Evolutionary conservation across 2,888 invertebrate species (phyloP).

Genomic region (Orthonevra nobilis): DNA sequence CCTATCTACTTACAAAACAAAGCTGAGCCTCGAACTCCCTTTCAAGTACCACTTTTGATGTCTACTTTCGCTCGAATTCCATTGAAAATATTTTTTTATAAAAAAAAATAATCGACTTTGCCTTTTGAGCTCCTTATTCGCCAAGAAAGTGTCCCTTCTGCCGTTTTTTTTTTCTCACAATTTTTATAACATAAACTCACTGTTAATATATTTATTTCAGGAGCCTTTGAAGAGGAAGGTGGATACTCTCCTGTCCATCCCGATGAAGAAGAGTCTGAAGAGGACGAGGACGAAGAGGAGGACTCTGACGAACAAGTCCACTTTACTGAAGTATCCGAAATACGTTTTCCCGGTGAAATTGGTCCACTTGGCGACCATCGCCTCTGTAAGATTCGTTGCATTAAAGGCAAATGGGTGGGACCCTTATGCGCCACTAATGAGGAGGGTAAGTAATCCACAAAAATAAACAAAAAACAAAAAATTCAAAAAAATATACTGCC

Average conservation of each 20-base stretch:
- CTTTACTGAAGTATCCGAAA: constrained; percentile 80
- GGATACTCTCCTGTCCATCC: constrained; percentile 78
- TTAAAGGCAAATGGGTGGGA: constrained; percentile 92
- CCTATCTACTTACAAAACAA: too few relatives aligned
- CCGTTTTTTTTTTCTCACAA: too few relatives aligned
- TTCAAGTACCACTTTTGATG: too few relatives aligned
- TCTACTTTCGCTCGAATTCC: too few relatives aligned
- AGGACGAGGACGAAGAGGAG: constrained; percentile 78
- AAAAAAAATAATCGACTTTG: too few relatives aligned
- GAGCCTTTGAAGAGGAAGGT: constrained; percentile 78
- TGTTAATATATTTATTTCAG: too few relatives aligned
- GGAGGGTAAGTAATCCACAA: constrained; percentile 83
- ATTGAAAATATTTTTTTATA: too few relatives aligned
- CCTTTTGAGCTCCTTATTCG: too few relatives aligned
- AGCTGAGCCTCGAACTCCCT: too few relatives aligned
- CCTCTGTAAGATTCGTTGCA: constrained; percentile 91
- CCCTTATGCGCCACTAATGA: constrained; percentile 87
- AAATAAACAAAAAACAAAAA: constrained; percentile 38
- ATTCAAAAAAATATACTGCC: constrained; percentile 59
- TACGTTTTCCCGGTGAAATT: constrained; percentile 87
- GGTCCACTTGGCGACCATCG: constrained; percentile 87
- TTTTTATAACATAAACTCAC: neutral
- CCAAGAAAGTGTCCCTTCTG: too few relatives aligned
- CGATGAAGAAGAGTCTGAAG: constrained; percentile 78
- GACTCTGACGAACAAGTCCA: constrained; percentile 78